These are phyloP conservation scores for Nannobrachium achirus DNA, from an alignment of 2,113 vertebrate genomes.

Conservation along the genomic window DNA sequence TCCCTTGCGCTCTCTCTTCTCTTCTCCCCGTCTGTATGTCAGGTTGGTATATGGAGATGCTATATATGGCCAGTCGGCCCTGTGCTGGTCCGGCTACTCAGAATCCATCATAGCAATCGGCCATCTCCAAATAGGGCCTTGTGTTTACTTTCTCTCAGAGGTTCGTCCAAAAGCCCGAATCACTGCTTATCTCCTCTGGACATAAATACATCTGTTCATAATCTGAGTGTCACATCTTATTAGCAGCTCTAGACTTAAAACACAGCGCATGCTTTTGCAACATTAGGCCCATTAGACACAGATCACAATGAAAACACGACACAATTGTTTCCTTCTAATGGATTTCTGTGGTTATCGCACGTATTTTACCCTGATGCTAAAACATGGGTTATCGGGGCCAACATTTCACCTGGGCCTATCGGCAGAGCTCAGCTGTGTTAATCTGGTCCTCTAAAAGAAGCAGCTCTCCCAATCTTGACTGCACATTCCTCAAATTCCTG, in stretches of 20 bases:
- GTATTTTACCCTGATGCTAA: constrained; percentile 1
- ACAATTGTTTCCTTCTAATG: constrained; percentile 58
- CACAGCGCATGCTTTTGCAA: constrained; percentile 35
- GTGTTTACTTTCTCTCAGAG: constrained; percentile 50
- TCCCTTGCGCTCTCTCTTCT: constrained; percentile 25
- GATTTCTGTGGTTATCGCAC: constrained; percentile 46
- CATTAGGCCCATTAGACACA: constrained; percentile 52
- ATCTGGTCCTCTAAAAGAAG: background rate
- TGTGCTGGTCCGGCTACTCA: constrained; percentile 45
- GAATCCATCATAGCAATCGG: constrained; percentile 49
- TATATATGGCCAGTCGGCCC: constrained; percentile 54
- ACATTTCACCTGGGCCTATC: constrained; percentile 25
- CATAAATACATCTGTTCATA: constrained; percentile 67
- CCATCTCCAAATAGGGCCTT: constrained; percentile 61
- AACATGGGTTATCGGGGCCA: constrained; percentile 13
- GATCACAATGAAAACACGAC: constrained; percentile 64
- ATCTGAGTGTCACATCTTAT: constrained; percentile 64
- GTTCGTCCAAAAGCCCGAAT: constrained; percentile 56
- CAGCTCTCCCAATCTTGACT: constrained; percentile 14
- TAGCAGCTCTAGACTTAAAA: constrained; percentile 53
- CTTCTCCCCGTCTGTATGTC: constrained; percentile 6
- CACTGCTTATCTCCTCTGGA: constrained; percentile 54
- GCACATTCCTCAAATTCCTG: constrained; percentile 69
- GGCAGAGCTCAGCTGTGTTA: constrained; percentile 2
- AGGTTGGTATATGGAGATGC: constrained; percentile 40